Percentiles rank a stretch among this genome's conserved stretches.
phyloP scores from a whole-genome alignment of 1,140 invertebrate genomes.

The Holcopasites calliopsidis region DNA sequence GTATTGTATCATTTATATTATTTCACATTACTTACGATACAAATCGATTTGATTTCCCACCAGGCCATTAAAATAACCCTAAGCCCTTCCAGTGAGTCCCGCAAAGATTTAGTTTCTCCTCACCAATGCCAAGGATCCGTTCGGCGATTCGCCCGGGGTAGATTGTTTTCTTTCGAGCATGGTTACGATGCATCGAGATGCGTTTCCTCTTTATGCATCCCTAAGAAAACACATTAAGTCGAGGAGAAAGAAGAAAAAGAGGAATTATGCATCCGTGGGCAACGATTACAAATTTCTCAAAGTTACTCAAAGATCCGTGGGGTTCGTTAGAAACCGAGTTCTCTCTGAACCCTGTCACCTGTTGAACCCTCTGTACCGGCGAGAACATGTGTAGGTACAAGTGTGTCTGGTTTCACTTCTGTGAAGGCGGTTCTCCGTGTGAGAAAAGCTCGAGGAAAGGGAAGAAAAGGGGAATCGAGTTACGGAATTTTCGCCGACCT shows the following conservation, averaged over 20 bases:
- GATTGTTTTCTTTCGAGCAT: background rate
- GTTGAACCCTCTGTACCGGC: background rate
- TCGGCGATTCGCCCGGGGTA: background rate
- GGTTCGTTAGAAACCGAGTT: background rate
- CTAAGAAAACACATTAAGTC: constrained; percentile 5
- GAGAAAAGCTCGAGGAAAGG: background rate
- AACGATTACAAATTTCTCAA: constrained; percentile 7
- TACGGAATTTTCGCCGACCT: background rate
- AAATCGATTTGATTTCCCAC: background rate
- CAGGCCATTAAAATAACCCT: background rate
- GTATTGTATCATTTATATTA: no score
- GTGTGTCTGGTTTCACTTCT: background rate
- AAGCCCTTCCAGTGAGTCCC: background rate
- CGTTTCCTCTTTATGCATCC: background rate
- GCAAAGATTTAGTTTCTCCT: background rate
- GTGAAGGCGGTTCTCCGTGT: background rate
- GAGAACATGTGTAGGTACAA: background rate
- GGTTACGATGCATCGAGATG: constrained; percentile 2
- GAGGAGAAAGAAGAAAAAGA: background rate
- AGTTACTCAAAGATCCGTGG: no score
- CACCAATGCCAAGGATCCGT: background rate
- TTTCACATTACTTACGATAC: no score
- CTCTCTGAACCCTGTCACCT: constrained; percentile 1
- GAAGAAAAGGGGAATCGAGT: background rate
- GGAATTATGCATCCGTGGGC: constrained; percentile 9